These are phyloP conservation scores for Phenganax subtilis DNA, from an alignment of 92 coral and sea anemone genomes.

Conservation along the genomic window DNA sequence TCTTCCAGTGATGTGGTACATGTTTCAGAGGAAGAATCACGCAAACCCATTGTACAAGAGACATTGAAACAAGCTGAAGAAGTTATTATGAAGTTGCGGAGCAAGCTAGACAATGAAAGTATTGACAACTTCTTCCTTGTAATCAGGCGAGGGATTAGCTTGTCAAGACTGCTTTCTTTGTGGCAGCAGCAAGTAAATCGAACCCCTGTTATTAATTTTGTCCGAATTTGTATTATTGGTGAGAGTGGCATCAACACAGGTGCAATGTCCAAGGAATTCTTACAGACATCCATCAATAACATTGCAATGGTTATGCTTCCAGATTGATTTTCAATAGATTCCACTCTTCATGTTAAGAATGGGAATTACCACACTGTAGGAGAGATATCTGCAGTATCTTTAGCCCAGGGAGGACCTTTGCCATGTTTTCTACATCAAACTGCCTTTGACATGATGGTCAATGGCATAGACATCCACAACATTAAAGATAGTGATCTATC, in stretches of 20 bases:
- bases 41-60: neutral
- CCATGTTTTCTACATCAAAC: conserved; percentile 40
- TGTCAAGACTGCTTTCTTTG: conserved; percentile 9
- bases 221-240: conserved; percentile 29
- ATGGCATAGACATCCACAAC: conserved; percentile 39
- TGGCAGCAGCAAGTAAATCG: neutral
- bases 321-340: conserved; percentile 41
- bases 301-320: conserved; percentile 41
- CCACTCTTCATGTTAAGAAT: conserved; percentile 43
- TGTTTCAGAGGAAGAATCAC: neutral
- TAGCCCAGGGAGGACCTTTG: conserved; percentile 42
- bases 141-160: conserved; percentile 3
- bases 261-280: conserved; percentile 36
- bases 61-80: conserved; percentile 2
- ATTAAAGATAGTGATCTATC: neutral
- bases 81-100: neutral
- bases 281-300: conserved; percentile 7
- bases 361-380: conserved; percentile 37
- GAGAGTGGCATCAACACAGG: conserved; percentile 34
- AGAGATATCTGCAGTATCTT: conserved; percentile 23
- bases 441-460: conserved; percentile 30
- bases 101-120: neutral
- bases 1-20: neutral
- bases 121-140: conserved; percentile 3
- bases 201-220: neutral